Conservation (phyloP, 2,888 invertebrate species). For the Bembecia ichneumoniformis region DNA sequence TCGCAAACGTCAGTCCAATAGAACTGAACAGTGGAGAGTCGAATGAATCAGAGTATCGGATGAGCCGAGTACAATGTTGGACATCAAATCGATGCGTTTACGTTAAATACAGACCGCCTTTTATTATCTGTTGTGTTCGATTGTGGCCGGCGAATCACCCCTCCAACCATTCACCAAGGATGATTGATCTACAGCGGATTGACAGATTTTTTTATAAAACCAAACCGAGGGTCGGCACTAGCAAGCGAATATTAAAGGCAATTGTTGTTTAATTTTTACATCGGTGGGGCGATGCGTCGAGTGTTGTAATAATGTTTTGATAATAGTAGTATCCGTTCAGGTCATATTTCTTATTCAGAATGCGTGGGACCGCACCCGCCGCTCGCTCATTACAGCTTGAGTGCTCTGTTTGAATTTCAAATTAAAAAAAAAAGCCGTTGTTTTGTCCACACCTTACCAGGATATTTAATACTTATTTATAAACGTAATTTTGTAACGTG, state of each 20-base stretch:
- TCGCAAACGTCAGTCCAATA: conserved; percentile 49
- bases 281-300: conserved; percentile 62
- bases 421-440: conserved; percentile 34
- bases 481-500: too few species aligned
- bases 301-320: conserved; percentile 74
- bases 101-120: conserved; percentile 63
- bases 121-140: conserved; percentile 63
- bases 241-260: conserved; percentile 70
- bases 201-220: conserved; percentile 69
- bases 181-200: conserved; percentile 71
- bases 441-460: neutral
- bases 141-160: conserved; percentile 59
- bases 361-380: conserved; percentile 53
- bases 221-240: conserved; percentile 52
- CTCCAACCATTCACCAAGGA: conserved; percentile 56
- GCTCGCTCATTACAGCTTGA: conserved; percentile 27
- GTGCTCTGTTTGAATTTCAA: conserved; percentile 45
- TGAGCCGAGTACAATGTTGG: conserved; percentile 55
- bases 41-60: conserved; percentile 44
- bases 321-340: conserved; percentile 70
- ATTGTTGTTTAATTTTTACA: conserved; percentile 73
- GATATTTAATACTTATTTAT: neutral
- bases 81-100: conserved; percentile 65
- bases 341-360: conserved; percentile 70
- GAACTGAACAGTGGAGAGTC: conserved; percentile 29